phyloP scores from a whole-genome alignment of 2,888 invertebrate species.

The Drosophila multiciliata region DNA sequence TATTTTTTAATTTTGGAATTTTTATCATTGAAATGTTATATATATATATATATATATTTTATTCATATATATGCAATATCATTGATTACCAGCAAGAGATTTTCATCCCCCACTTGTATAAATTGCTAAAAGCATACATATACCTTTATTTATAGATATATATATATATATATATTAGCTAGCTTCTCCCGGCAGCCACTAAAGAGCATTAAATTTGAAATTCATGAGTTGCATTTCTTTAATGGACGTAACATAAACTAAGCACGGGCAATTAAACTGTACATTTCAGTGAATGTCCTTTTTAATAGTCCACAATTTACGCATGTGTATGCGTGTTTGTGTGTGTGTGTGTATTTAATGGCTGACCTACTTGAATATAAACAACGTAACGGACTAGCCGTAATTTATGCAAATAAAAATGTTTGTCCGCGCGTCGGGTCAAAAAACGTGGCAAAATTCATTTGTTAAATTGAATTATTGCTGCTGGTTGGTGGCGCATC shows the following conservation, averaged over 20 bases:
- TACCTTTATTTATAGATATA: too few species aligned
- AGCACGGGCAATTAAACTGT: slow-evolving; percentile 10
- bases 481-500: background rate
- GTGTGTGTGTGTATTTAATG: slow-evolving; percentile 11
- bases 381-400: slow-evolving; percentile 2
- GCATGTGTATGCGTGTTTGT: background rate
- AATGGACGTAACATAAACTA: slow-evolving; percentile 3
- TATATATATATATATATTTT: too few species aligned
- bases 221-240: slow-evolving; percentile 2
- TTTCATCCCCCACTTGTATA: background rate
- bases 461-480: slow-evolving; percentile 54
- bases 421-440: background rate
- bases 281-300: slow-evolving; percentile 14
- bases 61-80: background rate
- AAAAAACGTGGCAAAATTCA: slow-evolving; percentile 28
- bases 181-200: background rate
- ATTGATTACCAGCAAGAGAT: background rate
- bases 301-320: slow-evolving; percentile 17
- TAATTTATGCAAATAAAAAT: slow-evolving; percentile 28
- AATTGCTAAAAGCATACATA: too few species aligned
- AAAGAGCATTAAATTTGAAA: slow-evolving; percentile 1
- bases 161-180: background rate
- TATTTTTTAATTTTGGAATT: background rate
- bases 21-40: background rate
- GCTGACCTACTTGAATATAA: background rate